phyloP scores from a whole-genome alignment of 1,140 invertebrate genomes.

The Pectinophora gossypiella region DNA sequence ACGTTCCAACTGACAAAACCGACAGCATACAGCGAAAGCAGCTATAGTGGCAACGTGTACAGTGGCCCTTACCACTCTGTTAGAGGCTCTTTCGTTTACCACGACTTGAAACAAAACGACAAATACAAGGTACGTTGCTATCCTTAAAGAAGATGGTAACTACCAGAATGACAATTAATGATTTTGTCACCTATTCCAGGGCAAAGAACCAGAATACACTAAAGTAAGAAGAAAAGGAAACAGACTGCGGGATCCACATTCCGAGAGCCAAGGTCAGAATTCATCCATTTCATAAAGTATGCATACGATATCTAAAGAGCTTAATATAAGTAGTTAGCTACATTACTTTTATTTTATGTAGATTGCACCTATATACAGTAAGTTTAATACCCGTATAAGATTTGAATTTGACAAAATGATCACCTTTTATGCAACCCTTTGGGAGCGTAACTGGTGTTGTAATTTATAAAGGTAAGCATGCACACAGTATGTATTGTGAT shows the following conservation, averaged over 20 bases:
- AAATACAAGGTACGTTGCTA: slow-evolving; percentile 73
- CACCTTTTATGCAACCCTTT: slow-evolving; percentile 73
- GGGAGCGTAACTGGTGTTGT: slow-evolving; percentile 73
- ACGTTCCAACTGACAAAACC: slow-evolving; percentile 93
- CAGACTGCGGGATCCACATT: slow-evolving; percentile 83
- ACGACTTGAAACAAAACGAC: slow-evolving; percentile 83
- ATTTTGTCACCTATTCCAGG: slow-evolving; percentile 64
- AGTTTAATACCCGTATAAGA: slow-evolving; percentile 64
- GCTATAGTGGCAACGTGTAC: slow-evolving; percentile 91
- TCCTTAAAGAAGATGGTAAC: neutral
- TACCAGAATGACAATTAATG: neutral
- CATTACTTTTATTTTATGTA: slow-evolving; percentile 69
- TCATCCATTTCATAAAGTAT: slow-evolving; percentile 1
- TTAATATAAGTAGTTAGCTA: slow-evolving; percentile 68
- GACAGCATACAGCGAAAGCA: slow-evolving; percentile 89
- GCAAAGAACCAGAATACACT: slow-evolving; percentile 87
- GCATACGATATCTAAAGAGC: slow-evolving; percentile 27
- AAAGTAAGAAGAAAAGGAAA: slow-evolving; percentile 88
- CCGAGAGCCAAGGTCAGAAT: slow-evolving; percentile 84
- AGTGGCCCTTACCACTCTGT: slow-evolving; percentile 90
- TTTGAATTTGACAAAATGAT: slow-evolving; percentile 68
- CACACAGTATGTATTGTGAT: slow-evolving; percentile 59
- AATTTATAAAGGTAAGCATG: slow-evolving; percentile 75
- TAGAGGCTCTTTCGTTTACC: slow-evolving; percentile 92
- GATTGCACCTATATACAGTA: slow-evolving; percentile 63